Percentiles rank a stretch among this genome's conserved stretches.
Evolutionary conservation across 1,140 invertebrate genomes (phyloP).

Genomic region (Drosophila varians): DNA sequence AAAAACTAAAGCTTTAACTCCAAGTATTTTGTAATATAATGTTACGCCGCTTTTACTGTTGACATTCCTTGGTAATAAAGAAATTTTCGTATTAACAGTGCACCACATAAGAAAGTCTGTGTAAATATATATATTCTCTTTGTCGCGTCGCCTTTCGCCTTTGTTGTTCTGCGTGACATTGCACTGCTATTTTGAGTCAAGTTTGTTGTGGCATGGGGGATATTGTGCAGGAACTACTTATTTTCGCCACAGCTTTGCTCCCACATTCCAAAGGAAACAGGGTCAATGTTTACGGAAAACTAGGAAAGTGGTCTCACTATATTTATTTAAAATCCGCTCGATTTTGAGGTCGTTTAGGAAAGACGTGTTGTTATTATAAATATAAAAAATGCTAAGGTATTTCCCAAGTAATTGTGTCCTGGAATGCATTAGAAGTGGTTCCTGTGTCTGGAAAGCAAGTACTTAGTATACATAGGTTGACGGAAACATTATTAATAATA

Average conservation of each 20-base stretch:
- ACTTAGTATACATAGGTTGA: no score
- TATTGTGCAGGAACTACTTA: slow-evolving; percentile 62
- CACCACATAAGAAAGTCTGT: not conserved
- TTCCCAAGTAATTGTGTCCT: no score
- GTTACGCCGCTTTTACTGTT: slow-evolving; percentile 15
- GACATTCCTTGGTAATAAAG: slow-evolving; percentile 49
- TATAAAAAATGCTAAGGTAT: no score
- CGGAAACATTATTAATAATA: no score
- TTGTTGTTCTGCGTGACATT: not conserved
- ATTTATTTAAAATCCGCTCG: no score
- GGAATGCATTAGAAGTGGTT: no score
- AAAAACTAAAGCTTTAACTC: not conserved
- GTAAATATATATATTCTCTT: slow-evolving; percentile 14
- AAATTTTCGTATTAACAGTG: slow-evolving; percentile 33
- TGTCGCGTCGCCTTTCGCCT: slow-evolving; percentile 15
- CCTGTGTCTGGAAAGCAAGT: no score
- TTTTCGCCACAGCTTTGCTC: slow-evolving; percentile 27
- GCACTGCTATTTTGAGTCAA: not conserved
- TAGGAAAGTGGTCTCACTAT: no score
- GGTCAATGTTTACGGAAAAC: not conserved
- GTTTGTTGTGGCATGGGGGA: slow-evolving; percentile 51
- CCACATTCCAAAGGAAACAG: slow-evolving; percentile 10
- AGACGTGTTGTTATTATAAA: no score
- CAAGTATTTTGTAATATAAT: not conserved
- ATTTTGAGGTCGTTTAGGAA: no score